Evolutionary conservation across 1,140 invertebrate genomes (phyloP).

Genomic region (Drosophila willistoni): DNA sequence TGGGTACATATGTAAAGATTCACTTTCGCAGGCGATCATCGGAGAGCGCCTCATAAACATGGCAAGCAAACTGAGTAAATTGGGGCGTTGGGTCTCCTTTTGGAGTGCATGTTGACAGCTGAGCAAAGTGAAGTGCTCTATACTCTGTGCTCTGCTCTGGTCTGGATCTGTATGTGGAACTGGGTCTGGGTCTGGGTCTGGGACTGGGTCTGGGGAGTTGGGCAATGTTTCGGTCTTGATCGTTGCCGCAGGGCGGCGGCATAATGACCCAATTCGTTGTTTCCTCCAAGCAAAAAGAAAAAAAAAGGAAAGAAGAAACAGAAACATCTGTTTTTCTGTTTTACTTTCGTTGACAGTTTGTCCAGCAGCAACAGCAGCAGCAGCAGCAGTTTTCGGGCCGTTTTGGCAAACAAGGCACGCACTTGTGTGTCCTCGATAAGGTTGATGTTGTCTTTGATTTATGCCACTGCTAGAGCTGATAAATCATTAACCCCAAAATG

Average conservation of each 20-base stretch:
- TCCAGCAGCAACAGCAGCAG: background rate
- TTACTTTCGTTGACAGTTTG: conserved; percentile 79
- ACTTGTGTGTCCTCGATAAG: conserved; percentile 79
- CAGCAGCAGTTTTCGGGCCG: background rate
- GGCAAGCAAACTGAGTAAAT: conserved; percentile 44
- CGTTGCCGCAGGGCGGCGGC: conserved; percentile 58
- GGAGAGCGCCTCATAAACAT: conserved; percentile 48
- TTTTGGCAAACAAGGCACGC: conserved; percentile 70
- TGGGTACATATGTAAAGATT: conserved; percentile 47
- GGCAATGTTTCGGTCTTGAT: conserved; percentile 20
- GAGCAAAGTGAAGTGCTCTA: conserved; percentile 48
- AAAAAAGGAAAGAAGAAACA: conserved; percentile 14
- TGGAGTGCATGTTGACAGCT: conserved; percentile 30
- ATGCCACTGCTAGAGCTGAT: conserved; percentile 59
- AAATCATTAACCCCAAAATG: conserved; percentile 50
- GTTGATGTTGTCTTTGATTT: conserved; percentile 62
- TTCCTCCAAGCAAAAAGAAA: conserved; percentile 48
- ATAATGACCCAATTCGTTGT: conserved; percentile 69
- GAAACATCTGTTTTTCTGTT: conserved; percentile 62
- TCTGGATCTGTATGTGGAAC: background rate
- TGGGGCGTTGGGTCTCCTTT: conserved; percentile 61
- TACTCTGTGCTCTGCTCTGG: conserved; percentile 25
- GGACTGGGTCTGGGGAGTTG: background rate
- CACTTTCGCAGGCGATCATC: conserved; percentile 65
- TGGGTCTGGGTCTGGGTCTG: conserved; percentile 14